Evolutionary conservation across 2,888 invertebrate genomes (phyloP).

Genomic region (Phorcus lineatus): DNA sequence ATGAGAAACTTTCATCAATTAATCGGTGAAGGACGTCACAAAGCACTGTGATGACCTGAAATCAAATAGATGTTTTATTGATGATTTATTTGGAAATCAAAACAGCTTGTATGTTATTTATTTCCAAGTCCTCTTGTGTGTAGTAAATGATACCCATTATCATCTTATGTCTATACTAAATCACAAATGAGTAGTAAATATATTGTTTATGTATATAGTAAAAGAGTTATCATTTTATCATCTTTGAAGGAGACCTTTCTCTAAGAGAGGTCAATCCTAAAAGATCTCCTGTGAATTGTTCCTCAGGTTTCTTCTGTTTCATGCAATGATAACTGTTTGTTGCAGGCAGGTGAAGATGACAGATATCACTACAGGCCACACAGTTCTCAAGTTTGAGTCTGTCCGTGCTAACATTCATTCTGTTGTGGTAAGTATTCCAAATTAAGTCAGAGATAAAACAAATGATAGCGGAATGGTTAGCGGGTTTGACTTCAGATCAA

Average conservation of each 20-base stretch:
- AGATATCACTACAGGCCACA: conserved; percentile 16
- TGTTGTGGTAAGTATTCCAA: conserved; percentile 22
- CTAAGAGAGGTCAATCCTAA: background rate
- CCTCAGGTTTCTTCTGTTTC: too few relatives aligned
- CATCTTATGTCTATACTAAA: background rate
- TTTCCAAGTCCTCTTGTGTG: background rate
- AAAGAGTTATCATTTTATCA: too few relatives aligned
- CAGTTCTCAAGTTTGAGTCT: conserved; percentile 18
- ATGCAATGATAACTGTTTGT: background rate
- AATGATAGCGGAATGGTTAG: too few relatives aligned
- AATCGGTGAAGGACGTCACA: too few relatives aligned
- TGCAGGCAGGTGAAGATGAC: conserved; percentile 21
- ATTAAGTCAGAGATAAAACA: too few relatives aligned
- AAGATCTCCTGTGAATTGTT: too few relatives aligned
- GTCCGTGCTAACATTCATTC: conserved; percentile 14
- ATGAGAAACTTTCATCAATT: too few relatives aligned
- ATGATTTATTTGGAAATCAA: background rate
- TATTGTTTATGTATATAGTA: background rate
- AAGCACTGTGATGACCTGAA: too few relatives aligned
- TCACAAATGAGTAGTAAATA: background rate
- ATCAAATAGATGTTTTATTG: too few relatives aligned
- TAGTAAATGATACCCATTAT: background rate
- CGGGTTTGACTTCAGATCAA: too few relatives aligned
- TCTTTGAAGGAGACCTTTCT: background rate
- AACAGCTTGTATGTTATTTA: background rate